Base-by-base conservation (phyloP, 2,113 vertebrate genomes). In the Nibea albiflora region DNA sequence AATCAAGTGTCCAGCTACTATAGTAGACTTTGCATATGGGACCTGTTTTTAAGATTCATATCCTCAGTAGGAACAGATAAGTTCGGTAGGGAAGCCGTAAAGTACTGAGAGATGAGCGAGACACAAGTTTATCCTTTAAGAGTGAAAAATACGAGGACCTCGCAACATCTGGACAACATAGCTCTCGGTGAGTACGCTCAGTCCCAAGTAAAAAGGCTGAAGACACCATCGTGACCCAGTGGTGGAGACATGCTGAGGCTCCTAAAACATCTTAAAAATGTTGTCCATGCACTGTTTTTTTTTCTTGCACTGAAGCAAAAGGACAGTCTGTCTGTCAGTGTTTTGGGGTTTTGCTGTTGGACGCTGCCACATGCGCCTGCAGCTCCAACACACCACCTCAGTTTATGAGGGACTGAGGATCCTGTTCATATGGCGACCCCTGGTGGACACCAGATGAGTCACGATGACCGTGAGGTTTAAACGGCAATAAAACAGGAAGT, bases 341-440 rank as follows among this genome's bases (percentile, higher is more conserved):
- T 60, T 42, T 15, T 35, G 46, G 12, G 50, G 42, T 35, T 56
- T 39, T 20, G 15, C n/a, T 26, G 44, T 57, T 57, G 5, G 8
- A 28, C 49, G 49, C 50, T 15, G 49, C 47, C 20, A 47, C 65
- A 72, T 11, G 46, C 3, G 24, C 54, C 53, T 47, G 20, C 4
- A 60, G 50, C 31, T 57, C 26, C 39, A 44, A 54, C 28, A 22
- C 39, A 49, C 24, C 39, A 17, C 53, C 28, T 66, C 39, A 28
- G 62, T 44, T 14, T 10, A 14, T 47, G 2, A 20, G 16, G 14
- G 2, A 47, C 10, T 11, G 16, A 53, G 15, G 22, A 74, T 35
- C 31, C 20, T 64, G 46, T 62, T 80, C 50, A 42, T 53, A 28
- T 54, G 57, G 49, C 35, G 92, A 82, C 89, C 81, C 65, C 90